Percentiles rank a stretch among this genome's conserved stretches.
phyloP scores from a whole-genome alignment of 2,888 invertebrate genomes.

The Schizaphis graminum region DNA sequence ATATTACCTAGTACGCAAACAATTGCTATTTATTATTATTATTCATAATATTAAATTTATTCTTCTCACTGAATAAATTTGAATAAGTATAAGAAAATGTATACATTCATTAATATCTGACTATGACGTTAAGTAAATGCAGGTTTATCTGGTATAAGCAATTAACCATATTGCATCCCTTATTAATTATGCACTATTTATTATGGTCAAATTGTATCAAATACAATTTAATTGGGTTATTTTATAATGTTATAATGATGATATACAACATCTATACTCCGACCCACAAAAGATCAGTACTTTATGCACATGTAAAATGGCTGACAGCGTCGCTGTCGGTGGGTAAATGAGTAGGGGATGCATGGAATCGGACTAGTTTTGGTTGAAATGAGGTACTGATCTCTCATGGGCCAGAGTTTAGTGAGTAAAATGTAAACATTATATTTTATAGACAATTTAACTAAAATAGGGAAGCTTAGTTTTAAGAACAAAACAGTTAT shows the following conservation, averaged over 20 bases:
- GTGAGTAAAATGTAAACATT: neutral
- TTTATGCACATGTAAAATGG: too few relatives aligned
- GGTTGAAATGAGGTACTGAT: too few relatives aligned
- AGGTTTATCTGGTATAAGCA: neutral
- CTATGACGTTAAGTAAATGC: neutral
- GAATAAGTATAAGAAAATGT: neutral
- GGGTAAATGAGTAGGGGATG: too few relatives aligned
- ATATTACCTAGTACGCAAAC: neutral
- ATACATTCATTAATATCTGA: neutral
- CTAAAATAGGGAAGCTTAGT: neutral
- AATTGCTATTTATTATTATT: neutral
- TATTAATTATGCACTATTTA: neutral
- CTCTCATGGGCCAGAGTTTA: too few relatives aligned
- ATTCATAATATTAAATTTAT: neutral
- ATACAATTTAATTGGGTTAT: neutral
- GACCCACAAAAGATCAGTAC: too few relatives aligned
- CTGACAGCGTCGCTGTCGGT: too few relatives aligned
- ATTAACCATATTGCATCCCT: neutral
- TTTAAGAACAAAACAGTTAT: neutral
- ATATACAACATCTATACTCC: neutral
- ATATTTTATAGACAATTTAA: neutral
- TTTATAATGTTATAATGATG: neutral
- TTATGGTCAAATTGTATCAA: neutral
- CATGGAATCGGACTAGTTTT: too few relatives aligned
- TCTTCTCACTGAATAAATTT: neutral